Evolutionary conservation across 2,113 vertebrate species (phyloP).

Genomic region (Menidia beryllina): DNA sequence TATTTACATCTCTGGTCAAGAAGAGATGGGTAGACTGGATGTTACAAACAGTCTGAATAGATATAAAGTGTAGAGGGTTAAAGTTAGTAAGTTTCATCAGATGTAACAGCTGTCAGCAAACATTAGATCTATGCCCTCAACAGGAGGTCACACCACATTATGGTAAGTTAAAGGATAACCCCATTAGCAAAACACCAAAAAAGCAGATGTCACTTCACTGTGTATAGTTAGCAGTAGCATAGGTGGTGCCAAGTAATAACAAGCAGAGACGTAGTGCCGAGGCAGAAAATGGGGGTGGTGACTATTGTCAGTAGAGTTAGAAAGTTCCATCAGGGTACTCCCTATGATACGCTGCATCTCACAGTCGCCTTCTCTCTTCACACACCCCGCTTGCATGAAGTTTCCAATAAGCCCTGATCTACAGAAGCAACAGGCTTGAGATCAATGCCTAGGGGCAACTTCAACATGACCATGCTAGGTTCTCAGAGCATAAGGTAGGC

Average conservation of each 20-base stretch:
- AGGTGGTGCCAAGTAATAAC: constrained; percentile 35
- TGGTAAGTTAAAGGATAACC: constrained; percentile 43
- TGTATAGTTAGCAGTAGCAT: constrained; percentile 39
- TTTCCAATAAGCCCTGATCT: constrained; percentile 48
- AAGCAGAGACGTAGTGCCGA: constrained; percentile 56
- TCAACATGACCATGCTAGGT: constrained; percentile 24
- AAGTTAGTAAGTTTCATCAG: constrained; percentile 44
- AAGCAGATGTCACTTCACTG: constrained; percentile 47
- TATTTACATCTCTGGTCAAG: constrained; percentile 66
- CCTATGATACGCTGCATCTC: constrained; percentile 15
- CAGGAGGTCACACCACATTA: constrained; percentile 34
- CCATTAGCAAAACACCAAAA: constrained; percentile 53
- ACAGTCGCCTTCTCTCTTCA: constrained; percentile 8
- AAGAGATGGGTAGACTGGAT: constrained; percentile 47
- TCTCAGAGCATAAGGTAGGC: constrained; percentile 27
- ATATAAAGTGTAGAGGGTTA: constrained; percentile 45
- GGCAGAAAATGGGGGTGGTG: constrained; percentile 48
- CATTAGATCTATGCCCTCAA: constrained; percentile 32
- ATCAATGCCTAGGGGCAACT: constrained; percentile 61
- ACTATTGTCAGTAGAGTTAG: constrained; percentile 61
- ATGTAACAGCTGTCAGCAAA: constrained; percentile 57
- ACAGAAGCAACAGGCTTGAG: constrained; percentile 27
- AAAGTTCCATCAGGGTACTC: constrained; percentile 62
- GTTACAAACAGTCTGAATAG: constrained; percentile 43
- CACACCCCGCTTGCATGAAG: constrained; percentile 21